These are phyloP conservation scores for Phenacoccus solenopsis DNA, from an alignment of 1,140 invertebrate species.

Conservation along the genomic window DNA sequence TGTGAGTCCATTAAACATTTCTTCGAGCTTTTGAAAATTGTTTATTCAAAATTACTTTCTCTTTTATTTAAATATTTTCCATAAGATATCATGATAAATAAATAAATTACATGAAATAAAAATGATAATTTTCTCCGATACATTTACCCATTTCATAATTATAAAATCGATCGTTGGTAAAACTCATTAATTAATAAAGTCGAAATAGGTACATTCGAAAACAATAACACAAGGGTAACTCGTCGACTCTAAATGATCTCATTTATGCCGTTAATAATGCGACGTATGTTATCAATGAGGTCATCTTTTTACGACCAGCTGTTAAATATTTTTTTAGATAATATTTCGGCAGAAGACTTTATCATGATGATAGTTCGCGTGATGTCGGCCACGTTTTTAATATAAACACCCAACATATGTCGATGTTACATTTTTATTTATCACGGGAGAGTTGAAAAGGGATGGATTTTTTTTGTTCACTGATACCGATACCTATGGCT, in stretches of 20 bases:
- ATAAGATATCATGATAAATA: no score
- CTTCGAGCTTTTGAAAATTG: no score
- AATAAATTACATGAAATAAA: no score
- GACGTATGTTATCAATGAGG: not conserved
- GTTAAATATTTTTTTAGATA: not conserved
- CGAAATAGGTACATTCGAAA: no score
- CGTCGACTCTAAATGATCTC: not conserved
- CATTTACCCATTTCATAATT: no score
- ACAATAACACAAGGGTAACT: not conserved
- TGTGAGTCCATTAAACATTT: no score
- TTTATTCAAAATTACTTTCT: no score
- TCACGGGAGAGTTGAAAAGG: not conserved
- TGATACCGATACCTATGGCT: not conserved
- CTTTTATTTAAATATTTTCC: no score
- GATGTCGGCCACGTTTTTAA: not conserved
- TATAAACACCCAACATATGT: not conserved
- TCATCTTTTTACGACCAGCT: not conserved
- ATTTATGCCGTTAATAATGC: not conserved
- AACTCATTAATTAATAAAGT: no score
- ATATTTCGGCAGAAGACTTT: not conserved
- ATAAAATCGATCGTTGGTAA: no score
- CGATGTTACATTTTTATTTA: not conserved
- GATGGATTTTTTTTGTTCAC: not conserved
- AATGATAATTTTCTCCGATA: no score
- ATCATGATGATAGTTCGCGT: not conserved